Evolutionary conservation across 2,888 invertebrate species (phyloP), one percentile per base, ranked within the genome.

Genomic region (Macrosoma leucophasiata): DNA sequence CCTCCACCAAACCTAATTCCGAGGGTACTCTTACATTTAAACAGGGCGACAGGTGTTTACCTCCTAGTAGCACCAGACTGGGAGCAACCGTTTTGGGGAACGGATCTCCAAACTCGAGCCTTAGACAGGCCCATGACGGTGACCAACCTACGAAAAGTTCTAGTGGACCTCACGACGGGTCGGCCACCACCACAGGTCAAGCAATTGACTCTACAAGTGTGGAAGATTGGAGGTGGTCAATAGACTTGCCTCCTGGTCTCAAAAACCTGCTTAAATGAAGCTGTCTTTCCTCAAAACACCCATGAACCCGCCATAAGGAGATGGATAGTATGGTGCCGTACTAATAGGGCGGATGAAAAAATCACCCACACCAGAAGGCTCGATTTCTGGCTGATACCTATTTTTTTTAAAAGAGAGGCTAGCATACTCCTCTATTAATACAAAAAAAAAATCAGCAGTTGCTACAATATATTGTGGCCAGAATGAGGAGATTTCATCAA

Each of bases 201-300:
- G 1, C 17, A 19, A 13, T 8, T 44, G 10, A 9, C 17, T 6
- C 33, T 46, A 2, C 22, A 34, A 13, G 39, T 33, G 2, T 47
- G 41, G 43, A 32, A 15, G 24, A 18, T 44, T 47, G 41, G 43
- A 40, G 46, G 48, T 46, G 46, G 48, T 27, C 20, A 4, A 31
- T 3, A 12, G 22, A 13, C 20, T 39, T 18, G 13, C 21, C 2
- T 1, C 29, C 6, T 39, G 46, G 43, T n/a, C 20, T 2, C 3
- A 4, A 5, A 9, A 36, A 21, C 39, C 15, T 46, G 9, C 17
- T 11, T 10, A 37, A 9, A 0, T 35, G 46, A 15, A 43, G 43
- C 41, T 34, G 39, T 13, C 10, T 14, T 3, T 43, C 35, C 6
- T 36, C 42, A 13, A 2, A n/a, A 10, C 3, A 36, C 19, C 3